Evolutionary conservation across 2,888 invertebrate genomes (phyloP), one percentile per base, ranked within the genome.

Genomic region (Heterodera filipjevi): DNA sequence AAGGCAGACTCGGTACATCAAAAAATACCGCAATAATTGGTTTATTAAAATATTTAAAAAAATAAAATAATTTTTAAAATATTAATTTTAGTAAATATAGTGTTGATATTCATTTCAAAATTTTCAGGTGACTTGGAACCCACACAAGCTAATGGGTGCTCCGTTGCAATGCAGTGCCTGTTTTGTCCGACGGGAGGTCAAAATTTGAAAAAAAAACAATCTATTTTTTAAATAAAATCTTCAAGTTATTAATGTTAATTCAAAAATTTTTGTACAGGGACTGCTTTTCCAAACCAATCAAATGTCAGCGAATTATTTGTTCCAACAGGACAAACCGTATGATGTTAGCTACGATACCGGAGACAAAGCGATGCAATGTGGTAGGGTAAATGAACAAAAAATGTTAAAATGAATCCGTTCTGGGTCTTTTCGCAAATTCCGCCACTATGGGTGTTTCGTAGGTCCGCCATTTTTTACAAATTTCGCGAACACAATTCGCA

Each of bases 241-340:
- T 46, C n/a, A n/a, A n/a, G n/a, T 30, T 27, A 1, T 14, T 32
- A 6, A 71, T 71, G 5, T 44, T 14, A 33, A 33, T 33, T 33
- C 14, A 53, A 8, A 53, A 53, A 22, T 59, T n/a, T 59, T 59
- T 70, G 12, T 91, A 22, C 91, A 98, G 98, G 96, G 96, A 66
- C 92, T 98, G 77, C 92, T 99, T 84, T 93, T 94, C 90, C 93
- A 94, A 90, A 95, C 95, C 90, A 96, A 96, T 90, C 95, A 95
- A 90, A 95, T 98, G 95, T 94, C 94, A 0, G 99, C 99, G 1
- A 96, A 96, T 90, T 99, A 99, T 90, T 92, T 99, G 84, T 99
- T 98, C 93, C 98, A 99, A 94, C 95, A 95, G 84, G 99, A 99
- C 92, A 99, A 99, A 91, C 93, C 97, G 86, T 99, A 99, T 90